Percentiles rank a stretch among this genome's conserved stretches.
Evolutionary conservation across 2,113 vertebrate genomes (phyloP).

Genomic region (Anas platyrhynchos): DNA sequence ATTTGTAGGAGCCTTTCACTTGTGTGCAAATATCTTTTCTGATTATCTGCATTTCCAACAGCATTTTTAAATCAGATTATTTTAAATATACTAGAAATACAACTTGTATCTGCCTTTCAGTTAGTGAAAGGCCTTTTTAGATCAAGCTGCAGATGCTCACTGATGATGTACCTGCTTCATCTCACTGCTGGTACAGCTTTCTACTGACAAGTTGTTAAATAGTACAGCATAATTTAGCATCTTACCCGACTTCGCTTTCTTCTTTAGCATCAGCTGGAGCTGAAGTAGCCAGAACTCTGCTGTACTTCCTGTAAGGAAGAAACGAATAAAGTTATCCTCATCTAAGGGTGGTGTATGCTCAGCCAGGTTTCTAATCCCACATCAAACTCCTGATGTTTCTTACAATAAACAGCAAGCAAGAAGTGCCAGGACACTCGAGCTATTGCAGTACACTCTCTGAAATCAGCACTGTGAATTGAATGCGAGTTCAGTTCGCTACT

Average conservation of each 20-base stretch:
- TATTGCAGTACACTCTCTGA: neutral
- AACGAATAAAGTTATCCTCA: slow-evolving; percentile 14
- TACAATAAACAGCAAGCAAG: neutral
- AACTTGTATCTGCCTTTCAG: neutral
- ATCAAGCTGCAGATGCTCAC: neutral
- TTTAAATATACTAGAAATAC: slow-evolving; percentile 9
- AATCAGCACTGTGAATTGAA: neutral
- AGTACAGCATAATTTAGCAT: neutral
- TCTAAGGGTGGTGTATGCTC: neutral
- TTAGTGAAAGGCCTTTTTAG: neutral
- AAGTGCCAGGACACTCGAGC: neutral
- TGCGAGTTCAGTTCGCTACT: neutral
- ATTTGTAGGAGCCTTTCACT: neutral
- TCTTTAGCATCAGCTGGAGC: slow-evolving; percentile 26
- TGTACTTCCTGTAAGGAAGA: slow-evolving; percentile 50
- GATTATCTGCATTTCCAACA: neutral
- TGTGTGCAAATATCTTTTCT: neutral
- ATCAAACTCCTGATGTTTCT: neutral
- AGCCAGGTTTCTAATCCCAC: neutral
- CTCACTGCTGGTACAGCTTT: neutral
- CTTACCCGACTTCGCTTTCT: slow-evolving; percentile 56
- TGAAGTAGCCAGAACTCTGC: slow-evolving; percentile 9
- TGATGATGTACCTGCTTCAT: neutral
- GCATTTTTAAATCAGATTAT: neutral
- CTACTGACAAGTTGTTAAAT: neutral